Evolutionary conservation across 2,797 vertebrate species (phyloP), one percentile per base, ranked within the genome.

Genomic region (Anguilla pacifica): DNA sequence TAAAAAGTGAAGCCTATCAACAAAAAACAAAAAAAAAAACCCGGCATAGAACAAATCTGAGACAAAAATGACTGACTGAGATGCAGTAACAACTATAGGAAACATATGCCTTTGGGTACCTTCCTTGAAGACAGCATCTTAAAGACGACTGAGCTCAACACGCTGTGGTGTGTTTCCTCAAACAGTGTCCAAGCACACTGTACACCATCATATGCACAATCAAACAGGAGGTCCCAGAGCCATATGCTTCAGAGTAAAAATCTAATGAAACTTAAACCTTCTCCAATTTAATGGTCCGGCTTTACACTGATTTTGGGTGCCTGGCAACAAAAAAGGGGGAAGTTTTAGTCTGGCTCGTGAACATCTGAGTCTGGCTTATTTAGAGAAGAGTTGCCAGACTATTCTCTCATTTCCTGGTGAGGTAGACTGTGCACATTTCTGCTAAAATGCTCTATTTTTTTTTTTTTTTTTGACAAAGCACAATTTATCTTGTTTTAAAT

Each of bases 231-330:
- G 15, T 57, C 39, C 39, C n/a, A 84, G 57, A 55, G 82, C 82
- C 46, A 84, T 84, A 55, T 84, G 82, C 82, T 31, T 3, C 82
- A 57, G n/a, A 13, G 46, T 35, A 31, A 83, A 83, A 55, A 57
- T 57, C n/a, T 35, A 84, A 84, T 31, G 35, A 57, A 55, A 81
- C 19, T 49, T 81, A 81, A 25, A 49, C 10, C 77, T 43, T 49
- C 43, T 81, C 39, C 31, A 77, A 77, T 77, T 22, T 77, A 77
- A 13, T 81, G 77, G 19, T 84, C 19, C 28, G 28, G 28, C 3
- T 53, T 84, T 15, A 57, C 11, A 35, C 82, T 84, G 82, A 84
- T 57, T 84, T 46, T 81, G 2, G 28, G 13, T 57, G 2, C 53
- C 35, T 55, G 28, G 51, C 82, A 84, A 57, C n/a, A 84, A 84